These are phyloP conservation scores for Latheticus oryzae DNA, from an alignment of 2,888 invertebrate species.

Conservation along the genomic window DNA sequence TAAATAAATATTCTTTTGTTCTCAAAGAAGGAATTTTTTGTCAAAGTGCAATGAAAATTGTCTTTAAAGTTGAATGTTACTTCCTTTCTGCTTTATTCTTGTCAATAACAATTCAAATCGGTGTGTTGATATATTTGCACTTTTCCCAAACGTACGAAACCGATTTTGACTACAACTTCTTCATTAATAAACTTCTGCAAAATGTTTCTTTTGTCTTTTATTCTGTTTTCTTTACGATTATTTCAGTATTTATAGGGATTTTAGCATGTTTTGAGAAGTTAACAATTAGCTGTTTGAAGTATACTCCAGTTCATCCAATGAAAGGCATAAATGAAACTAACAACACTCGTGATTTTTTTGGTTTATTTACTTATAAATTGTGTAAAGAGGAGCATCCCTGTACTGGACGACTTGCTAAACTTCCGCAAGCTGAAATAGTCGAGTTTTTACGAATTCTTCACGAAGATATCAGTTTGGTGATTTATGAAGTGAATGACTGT, in stretches of 20 bases:
- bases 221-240: conserved; percentile 52
- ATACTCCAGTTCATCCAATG: conserved; percentile 59
- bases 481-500: conserved; percentile 58
- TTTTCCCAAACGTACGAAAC: conserved; percentile 53
- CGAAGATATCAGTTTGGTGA: conserved; percentile 59
- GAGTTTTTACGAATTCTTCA: conserved; percentile 62
- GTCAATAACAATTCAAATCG: conserved; percentile 49
- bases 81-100: conserved; percentile 47
- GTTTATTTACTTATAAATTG: conserved; percentile 54
- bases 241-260: conserved; percentile 53
- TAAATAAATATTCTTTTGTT: conserved; percentile 55
- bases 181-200: conserved; percentile 56
- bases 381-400: conserved; percentile 57
- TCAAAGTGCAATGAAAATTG: conserved; percentile 52
- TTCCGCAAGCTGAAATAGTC: conserved; percentile 54
- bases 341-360: conserved; percentile 57
- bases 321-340: conserved; percentile 57
- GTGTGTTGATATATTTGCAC: conserved; percentile 51
- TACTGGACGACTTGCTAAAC: conserved; percentile 45
- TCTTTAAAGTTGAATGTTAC: conserved; percentile 50
- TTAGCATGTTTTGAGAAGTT: conserved; percentile 63
- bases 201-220: conserved; percentile 58
- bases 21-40: conserved; percentile 58
- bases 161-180: conserved; percentile 51
- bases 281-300: conserved; percentile 56